These are phyloP conservation scores for Spilogale gracilis DNA, from an alignment of 2,113 vertebrate genomes.

Conservation along the genomic window DNA sequence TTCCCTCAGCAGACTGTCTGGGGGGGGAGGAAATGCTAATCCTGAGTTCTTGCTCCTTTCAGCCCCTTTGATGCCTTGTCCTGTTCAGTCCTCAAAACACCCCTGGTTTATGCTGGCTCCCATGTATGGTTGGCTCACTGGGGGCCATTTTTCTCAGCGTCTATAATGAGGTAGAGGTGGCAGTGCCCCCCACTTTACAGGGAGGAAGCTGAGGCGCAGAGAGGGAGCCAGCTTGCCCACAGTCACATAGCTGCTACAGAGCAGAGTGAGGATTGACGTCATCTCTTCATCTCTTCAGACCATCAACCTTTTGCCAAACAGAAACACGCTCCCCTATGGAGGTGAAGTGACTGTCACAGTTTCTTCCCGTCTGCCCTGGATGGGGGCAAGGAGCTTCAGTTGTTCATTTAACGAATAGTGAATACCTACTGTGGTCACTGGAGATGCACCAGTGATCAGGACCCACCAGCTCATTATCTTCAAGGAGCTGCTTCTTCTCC, in stretches of 20 bases:
- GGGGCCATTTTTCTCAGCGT: neutral
- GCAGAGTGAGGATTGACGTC: neutral
- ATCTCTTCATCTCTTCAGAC: neutral
- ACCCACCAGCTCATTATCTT: neutral
- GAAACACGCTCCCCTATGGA: neutral
- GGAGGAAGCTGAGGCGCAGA: neutral
- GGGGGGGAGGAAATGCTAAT: neutral
- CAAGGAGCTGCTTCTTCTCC: neutral
- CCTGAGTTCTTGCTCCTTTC: neutral
- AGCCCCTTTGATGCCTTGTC: neutral
- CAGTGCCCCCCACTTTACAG: no score
- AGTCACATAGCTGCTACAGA: neutral
- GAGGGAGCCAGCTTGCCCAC: neutral
- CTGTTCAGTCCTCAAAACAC: neutral
- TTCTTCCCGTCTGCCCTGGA: neutral
- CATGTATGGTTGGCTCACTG: rapidly evolving
- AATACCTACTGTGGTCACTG: neutral
- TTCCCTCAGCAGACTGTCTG: neutral
- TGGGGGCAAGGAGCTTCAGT: neutral
- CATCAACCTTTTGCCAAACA: neutral
- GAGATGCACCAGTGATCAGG: neutral
- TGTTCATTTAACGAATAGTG: neutral
- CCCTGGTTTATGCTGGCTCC: neutral
- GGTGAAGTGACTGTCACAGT: neutral
- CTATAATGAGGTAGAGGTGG: neutral